Evolutionary conservation across 2,797 vertebrate genomes (phyloP).

Genomic region (Lacerta bilineata): DNA sequence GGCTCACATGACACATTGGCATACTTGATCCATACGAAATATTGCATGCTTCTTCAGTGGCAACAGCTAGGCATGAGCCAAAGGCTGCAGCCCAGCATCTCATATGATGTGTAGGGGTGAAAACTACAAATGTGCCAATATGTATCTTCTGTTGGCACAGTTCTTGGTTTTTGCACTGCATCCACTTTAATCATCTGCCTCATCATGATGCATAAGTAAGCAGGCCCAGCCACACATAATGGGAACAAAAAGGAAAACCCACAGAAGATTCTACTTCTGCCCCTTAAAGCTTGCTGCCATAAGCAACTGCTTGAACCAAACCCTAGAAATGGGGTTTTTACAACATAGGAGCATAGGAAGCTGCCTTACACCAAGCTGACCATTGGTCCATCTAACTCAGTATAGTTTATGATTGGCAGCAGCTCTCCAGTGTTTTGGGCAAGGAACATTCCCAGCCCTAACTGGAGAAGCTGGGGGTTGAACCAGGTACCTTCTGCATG

Average conservation of each 20-base stretch:
- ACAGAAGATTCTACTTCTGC: no score
- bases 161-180: not conserved
- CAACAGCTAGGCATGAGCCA: not conserved
- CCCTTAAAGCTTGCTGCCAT: no score
- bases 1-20: not conserved
- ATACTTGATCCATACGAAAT: not conserved
- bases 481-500: no score
- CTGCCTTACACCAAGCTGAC: not conserved
- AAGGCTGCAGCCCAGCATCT: not conserved
- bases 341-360: not conserved
- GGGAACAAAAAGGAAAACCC: no score
- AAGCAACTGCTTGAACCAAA: no score
- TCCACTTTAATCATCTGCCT: not conserved
- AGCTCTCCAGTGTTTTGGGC: not conserved
- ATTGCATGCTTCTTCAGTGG: not conserved
- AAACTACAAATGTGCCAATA: not conserved
- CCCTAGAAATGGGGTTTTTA: no score
- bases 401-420: not conserved
- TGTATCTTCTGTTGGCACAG: not conserved
- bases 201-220: not conserved
- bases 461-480: no score
- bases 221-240: no score
- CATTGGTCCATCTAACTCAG: not conserved
- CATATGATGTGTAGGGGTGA: not conserved
- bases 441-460: no score